Percentiles rank a stretch among this genome's conserved stretches.
phyloP scores from a whole-genome alignment of 2,888 invertebrate genomes.

The Macrophya alboannulata region DNA sequence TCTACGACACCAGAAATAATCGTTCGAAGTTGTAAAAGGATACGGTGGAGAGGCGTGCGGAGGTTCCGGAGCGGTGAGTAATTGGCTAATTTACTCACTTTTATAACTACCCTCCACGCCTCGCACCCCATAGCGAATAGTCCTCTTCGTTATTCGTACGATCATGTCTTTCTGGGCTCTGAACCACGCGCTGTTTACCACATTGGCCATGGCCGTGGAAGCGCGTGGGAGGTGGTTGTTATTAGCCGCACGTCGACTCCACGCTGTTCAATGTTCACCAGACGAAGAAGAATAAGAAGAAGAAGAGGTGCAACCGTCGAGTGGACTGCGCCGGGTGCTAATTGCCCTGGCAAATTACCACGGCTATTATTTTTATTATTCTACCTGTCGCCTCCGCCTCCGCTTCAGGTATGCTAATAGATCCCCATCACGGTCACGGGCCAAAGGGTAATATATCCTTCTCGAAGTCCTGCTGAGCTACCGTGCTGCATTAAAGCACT shows the following conservation, averaged over 20 bases:
- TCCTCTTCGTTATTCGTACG: neutral
- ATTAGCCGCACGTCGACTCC: slow-evolving; percentile 30
- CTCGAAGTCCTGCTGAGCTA: neutral
- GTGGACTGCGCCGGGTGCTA: slow-evolving; percentile 44
- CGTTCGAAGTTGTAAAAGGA: slow-evolving; percentile 15
- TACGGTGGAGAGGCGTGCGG: neutral
- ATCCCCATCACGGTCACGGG: slow-evolving; percentile 17
- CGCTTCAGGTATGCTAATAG: slow-evolving; percentile 37
- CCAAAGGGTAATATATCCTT: neutral
- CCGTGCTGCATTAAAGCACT: neutral
- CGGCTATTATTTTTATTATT: slow-evolving; percentile 24
- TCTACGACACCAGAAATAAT: neutral
- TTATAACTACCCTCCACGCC: slow-evolving; percentile 38
- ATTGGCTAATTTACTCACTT: slow-evolving; percentile 55
- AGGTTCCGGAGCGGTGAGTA: slow-evolving; percentile 34
- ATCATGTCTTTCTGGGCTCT: neutral
- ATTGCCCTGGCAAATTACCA: slow-evolving; percentile 52
- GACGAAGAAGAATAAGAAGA: neutral
- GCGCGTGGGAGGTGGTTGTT: slow-evolving; percentile 41
- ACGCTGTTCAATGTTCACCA: slow-evolving; percentile 41
- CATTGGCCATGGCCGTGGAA: slow-evolving; percentile 7
- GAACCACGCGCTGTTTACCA: slow-evolving; percentile 23
- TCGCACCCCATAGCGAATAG: slow-evolving; percentile 17
- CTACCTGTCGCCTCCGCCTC: slow-evolving; percentile 8
- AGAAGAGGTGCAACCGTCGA: neutral